A percentile compares a stretch with the other conserved stretches of the same genome.
These are phyloP conservation scores for Hyles vespertilio DNA, from an alignment of 1,140 invertebrate genomes.

Conservation along the genomic window DNA sequence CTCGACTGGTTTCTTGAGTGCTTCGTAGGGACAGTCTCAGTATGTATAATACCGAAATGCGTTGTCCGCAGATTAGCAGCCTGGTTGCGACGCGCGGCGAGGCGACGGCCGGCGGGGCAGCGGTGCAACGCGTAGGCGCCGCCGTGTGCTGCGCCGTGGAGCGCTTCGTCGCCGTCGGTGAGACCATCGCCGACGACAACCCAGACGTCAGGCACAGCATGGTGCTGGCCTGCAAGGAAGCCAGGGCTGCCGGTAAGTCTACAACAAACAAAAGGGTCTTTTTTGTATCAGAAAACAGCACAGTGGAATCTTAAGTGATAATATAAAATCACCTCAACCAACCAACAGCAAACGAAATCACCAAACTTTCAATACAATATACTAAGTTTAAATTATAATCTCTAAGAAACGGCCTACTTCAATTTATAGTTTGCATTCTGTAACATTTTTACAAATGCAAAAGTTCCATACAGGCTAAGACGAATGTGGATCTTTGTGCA, in stretches of 20 bases:
- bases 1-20: too few relatives aligned
- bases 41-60: too few relatives aligned
- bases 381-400: too few relatives aligned
- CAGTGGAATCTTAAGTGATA: too few relatives aligned
- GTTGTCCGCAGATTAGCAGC: constrained; percentile 87
- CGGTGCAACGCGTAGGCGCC: constrained; percentile 94
- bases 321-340: background rate
- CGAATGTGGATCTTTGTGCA: too few relatives aligned
- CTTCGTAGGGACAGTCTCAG: too few relatives aligned
- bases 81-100: constrained; percentile 82
- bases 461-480: too few relatives aligned
- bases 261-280: background rate
- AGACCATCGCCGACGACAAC: constrained; percentile 98
- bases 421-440: too few relatives aligned
- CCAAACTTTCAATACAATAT: too few relatives aligned
- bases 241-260: constrained; percentile 90
- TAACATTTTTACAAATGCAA: too few relatives aligned
- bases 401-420: too few relatives aligned
- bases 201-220: constrained; percentile 97
- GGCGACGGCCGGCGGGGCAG: constrained; percentile 79
- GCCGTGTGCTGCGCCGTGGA: constrained; percentile 97
- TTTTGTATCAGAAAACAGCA: too few relatives aligned
- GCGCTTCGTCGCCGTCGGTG: constrained; percentile 97
- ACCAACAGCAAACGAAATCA: background rate
- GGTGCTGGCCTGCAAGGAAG: constrained; percentile 98